Conservation (phyloP, 2,888 invertebrate genomes). For the Zhuqinia jingwanae region DNA sequence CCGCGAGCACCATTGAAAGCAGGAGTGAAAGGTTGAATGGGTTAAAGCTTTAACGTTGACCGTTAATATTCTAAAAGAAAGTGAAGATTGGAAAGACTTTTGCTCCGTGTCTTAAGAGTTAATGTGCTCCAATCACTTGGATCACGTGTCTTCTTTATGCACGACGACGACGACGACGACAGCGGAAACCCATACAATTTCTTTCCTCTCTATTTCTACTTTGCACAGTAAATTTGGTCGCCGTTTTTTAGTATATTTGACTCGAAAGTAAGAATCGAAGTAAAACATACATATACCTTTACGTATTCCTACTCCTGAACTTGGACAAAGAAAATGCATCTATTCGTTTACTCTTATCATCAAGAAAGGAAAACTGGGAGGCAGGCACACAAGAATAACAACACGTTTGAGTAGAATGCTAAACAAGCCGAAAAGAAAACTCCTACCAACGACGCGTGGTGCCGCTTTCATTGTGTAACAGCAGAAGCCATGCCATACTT, state of each 20-base stretch:
- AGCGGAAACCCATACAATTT: too few relatives aligned
- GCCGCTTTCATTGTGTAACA: neutral
- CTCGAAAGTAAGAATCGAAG: too few relatives aligned
- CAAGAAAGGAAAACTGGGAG: neutral
- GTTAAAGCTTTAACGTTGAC: neutral
- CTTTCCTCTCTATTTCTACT: neutral
- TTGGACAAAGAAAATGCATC: slow-evolving; percentile 31
- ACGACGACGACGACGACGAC: neutral
- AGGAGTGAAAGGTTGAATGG: neutral
- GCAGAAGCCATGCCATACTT: neutral
- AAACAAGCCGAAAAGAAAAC: slow-evolving; percentile 37
- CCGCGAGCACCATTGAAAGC: neutral
- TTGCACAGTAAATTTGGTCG: neutral
- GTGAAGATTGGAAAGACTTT: neutral
- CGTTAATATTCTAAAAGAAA: neutral
- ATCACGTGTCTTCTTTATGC: slow-evolving; percentile 58
- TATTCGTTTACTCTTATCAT: slow-evolving; percentile 14
- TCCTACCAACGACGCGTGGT: slow-evolving; percentile 1
- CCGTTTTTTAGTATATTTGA: too few relatives aligned
- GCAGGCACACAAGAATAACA: slow-evolving; percentile 31
- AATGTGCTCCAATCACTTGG: slow-evolving; percentile 54
- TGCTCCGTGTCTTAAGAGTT: neutral
- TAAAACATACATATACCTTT: too few relatives aligned
- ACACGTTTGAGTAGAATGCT: slow-evolving; percentile 49
- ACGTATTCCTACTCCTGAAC: too few relatives aligned